These are phyloP conservation scores for Sweltsa coloradensis DNA, from an alignment of 1,140 invertebrate genomes.

Conservation along the genomic window DNA sequence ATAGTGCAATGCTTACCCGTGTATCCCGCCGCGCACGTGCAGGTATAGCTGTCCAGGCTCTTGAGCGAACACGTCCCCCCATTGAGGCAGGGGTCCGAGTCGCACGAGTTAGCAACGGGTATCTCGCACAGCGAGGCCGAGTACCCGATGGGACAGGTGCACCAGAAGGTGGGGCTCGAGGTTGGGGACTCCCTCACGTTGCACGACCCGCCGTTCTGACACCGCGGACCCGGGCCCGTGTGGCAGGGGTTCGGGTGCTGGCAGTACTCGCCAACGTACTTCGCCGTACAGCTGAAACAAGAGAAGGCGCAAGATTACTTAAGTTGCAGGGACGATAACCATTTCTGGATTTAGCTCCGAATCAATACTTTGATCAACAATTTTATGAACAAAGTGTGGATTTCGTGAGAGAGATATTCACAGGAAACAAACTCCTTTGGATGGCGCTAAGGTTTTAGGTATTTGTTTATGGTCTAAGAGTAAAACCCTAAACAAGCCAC, in stretches of 20 bases:
- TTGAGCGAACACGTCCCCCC: slow-evolving; percentile 72
- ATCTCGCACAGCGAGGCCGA: slow-evolving; percentile 89
- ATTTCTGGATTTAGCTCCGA: too few relatives aligned
- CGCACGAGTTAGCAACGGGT: slow-evolving; percentile 77
- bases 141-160: slow-evolving; percentile 80
- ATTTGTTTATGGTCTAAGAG: too few relatives aligned
- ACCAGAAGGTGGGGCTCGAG: slow-evolving; percentile 64
- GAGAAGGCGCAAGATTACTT: too few relatives aligned
- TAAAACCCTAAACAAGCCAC: too few relatives aligned
- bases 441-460: too few relatives aligned
- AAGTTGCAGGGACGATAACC: too few relatives aligned
- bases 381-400: too few relatives aligned
- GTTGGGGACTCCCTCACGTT: slow-evolving; percentile 52
- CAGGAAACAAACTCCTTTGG: too few relatives aligned
- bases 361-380: too few relatives aligned
- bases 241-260: slow-evolving; percentile 86
- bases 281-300: slow-evolving; percentile 75
- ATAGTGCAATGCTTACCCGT: too few relatives aligned
- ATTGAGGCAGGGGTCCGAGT: slow-evolving; percentile 73
- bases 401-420: too few relatives aligned
- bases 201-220: slow-evolving; percentile 89
- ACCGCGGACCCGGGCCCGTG: slow-evolving; percentile 61
- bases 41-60: slow-evolving; percentile 64
- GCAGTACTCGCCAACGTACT: slow-evolving; percentile 88
- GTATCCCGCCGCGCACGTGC: slow-evolving; percentile 70